Evolutionary conservation across 1,140 invertebrate species (phyloP).

Genomic region (Zeugodacus cucurbitae): DNA sequence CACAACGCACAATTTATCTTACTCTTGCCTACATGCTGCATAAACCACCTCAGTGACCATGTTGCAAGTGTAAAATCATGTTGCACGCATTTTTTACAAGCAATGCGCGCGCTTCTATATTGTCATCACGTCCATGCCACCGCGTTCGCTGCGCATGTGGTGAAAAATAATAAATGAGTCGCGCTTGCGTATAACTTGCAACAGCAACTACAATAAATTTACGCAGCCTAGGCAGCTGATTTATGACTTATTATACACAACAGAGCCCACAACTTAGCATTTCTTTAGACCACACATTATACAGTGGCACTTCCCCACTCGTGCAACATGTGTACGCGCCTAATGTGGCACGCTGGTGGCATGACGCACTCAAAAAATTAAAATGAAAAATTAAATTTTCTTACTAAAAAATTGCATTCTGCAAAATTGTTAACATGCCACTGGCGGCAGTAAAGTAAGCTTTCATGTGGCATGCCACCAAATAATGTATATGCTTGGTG

Average conservation of each 20-base stretch:
- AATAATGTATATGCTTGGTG: neutral
- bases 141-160: neutral
- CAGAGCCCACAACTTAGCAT: neutral
- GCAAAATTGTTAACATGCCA: conserved; percentile 24
- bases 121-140: neutral
- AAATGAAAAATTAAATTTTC: conserved; percentile 6
- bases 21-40: no score
- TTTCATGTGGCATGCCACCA: neutral
- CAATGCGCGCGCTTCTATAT: neutral
- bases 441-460: neutral
- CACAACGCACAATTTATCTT: neutral
- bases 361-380: neutral
- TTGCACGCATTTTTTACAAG: neutral
- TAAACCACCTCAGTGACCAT: neutral
- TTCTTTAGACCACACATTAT: neutral
- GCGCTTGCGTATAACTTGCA: neutral
- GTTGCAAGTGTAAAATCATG: neutral
- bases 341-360: neutral
- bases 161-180: neutral
- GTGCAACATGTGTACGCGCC: neutral
- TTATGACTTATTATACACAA: neutral
- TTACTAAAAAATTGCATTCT: neutral
- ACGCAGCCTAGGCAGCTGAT: neutral
- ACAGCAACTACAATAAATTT: neutral
- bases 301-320: neutral